Evolutionary conservation across 2,113 vertebrate genomes (phyloP), one percentile per base, ranked within the genome.

Genomic region (Fukomys damarensis): DNA sequence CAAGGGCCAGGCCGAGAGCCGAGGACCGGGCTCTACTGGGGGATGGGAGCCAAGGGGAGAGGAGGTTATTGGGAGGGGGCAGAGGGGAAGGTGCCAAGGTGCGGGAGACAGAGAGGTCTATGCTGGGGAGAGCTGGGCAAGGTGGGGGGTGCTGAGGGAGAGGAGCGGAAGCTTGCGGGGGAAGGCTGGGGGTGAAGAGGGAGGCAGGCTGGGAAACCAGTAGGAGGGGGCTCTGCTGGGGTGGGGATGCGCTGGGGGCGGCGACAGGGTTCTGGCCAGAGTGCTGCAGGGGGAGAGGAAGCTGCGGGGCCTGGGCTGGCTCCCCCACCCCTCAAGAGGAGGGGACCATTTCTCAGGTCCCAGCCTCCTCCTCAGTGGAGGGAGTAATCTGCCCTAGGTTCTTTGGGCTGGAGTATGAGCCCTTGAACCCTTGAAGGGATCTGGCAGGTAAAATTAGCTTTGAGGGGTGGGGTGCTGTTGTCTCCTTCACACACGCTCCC

Each of bases 1-100:
- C 77, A 10, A 70, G 80, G 94, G 94, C 86, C 91, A 68, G 91
- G 72, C 72, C 74, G 41, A 72, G 81, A 83, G 95, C 77, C 98
- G 99, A 99, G 74, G 99, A 99, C 97, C 99, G 98, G 99, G 99
- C 99, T 0, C 52, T 97, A 97, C 17, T 98, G 98, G 11, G 99
- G 1, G 99, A 99, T 95, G 99, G 99, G 94, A 99, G 99, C 98
- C 96, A 91, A 97, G 92, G 84, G 87, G 95, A 96, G 96, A 93
- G 82, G 96, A 95, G 95, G 95, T 96, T 93, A 91, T 41, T 28
- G 46, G 91, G 95, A 92, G 95, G 80, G 90, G 86, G 87, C 82
- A 92, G 82, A 95, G 93, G 95, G 93, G 93, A 95, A 65, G 86
- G 61, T 52, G 94, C 91, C 95, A 56, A 65, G 94, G 91, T 66